Conservation (phyloP, 2,888 invertebrate genomes). For the Spatulosminthurus flaviceps region DNA sequence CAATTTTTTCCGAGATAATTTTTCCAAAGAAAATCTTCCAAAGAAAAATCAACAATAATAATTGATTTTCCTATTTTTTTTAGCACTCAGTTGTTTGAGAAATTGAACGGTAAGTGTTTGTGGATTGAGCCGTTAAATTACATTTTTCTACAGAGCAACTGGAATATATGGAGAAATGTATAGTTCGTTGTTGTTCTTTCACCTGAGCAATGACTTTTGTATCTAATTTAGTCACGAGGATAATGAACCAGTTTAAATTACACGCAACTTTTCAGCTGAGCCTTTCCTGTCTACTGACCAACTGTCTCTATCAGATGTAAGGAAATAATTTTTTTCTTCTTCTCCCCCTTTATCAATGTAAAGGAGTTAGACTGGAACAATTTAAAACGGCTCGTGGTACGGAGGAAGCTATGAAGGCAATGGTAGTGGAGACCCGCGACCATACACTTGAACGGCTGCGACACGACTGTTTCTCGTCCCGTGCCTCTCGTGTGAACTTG, state of each 20-base stretch:
- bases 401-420: background rate
- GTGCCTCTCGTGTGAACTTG: slow-evolving; percentile 34
- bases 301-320: slow-evolving; percentile 11
- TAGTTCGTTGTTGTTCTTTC: no score
- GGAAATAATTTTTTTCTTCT: background rate
- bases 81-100: no score
- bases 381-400: background rate
- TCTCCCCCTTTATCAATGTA: background rate
- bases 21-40: no score
- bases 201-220: background rate
- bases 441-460: slow-evolving; percentile 38
- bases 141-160: no score
- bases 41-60: no score
- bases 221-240: background rate
- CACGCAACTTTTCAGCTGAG: slow-evolving; percentile 19
- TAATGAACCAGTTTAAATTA: slow-evolving; percentile 23
- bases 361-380: background rate
- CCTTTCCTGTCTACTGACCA: slow-evolving; percentile 28
- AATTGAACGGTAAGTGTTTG: no score
- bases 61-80: no score
- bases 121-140: no score
- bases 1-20: no score
- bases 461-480: slow-evolving; percentile 25
- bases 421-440: slow-evolving; percentile 11
- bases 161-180: no score